phyloP scores from a whole-genome alignment of 2,888 invertebrate species.

The Phymatocera aterrima region DNA sequence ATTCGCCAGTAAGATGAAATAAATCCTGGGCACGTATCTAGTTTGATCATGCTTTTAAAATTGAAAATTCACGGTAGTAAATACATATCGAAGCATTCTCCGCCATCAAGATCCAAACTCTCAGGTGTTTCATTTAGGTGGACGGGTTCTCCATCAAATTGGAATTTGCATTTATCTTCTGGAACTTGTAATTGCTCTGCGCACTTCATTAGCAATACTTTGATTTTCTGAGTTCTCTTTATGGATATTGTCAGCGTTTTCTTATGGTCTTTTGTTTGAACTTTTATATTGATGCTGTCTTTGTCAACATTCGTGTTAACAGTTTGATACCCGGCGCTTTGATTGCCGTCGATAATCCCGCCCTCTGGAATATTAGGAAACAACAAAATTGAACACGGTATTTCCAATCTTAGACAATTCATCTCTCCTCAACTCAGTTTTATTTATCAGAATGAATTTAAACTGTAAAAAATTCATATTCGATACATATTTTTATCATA shows the following conservation, averaged over 20 bases:
- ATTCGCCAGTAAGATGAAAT: neutral
- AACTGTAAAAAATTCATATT: no score
- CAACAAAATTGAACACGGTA: neutral
- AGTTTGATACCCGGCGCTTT: neutral
- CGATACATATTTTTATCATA: neutral
- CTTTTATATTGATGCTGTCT: constrained; percentile 62
- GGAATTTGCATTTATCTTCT: constrained; percentile 62
- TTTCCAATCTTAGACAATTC: neutral
- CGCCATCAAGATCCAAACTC: constrained; percentile 65
- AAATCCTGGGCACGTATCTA: neutral
- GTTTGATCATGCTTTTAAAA: neutral
- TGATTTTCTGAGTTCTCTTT: constrained; percentile 58
- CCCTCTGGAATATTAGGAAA: constrained; percentile 34
- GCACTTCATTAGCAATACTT: constrained; percentile 57
- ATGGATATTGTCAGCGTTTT: constrained; percentile 56
- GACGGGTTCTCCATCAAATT: constrained; percentile 67
- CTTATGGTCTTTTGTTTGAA: constrained; percentile 62
- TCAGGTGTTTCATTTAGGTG: constrained; percentile 63
- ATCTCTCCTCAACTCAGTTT: neutral
- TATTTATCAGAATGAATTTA: no score
- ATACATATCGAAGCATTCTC: constrained; percentile 67
- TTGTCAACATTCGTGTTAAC: constrained; percentile 46
- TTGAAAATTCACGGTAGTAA: constrained; percentile 40
- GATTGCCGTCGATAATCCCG: constrained; percentile 34
- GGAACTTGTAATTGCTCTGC: constrained; percentile 58